Evolutionary conservation across 2,888 invertebrate species (phyloP).

Genomic region (Crossocerus cetratus): DNA sequence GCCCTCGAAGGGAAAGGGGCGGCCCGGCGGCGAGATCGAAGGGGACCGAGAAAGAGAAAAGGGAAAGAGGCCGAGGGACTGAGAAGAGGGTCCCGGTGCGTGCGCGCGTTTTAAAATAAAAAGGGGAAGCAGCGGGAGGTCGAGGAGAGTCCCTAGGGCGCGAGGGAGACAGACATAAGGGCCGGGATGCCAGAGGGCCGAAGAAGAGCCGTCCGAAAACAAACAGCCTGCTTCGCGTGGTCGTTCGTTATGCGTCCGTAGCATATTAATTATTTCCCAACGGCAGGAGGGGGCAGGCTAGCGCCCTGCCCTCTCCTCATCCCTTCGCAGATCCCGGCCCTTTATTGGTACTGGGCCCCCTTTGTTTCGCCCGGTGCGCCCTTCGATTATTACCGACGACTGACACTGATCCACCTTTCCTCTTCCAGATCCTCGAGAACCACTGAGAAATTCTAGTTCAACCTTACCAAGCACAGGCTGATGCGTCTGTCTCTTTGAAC

Average conservation of each 20-base stretch:
- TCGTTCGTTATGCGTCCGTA: slow-evolving; percentile 74
- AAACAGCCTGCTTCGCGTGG: slow-evolving; percentile 72
- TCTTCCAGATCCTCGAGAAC: no score
- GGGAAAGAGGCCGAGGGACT: slow-evolving; percentile 29
- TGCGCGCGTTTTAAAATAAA: slow-evolving; percentile 61
- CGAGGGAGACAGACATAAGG: slow-evolving; percentile 55
- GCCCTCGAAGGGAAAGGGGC: background rate
- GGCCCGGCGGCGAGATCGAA: slow-evolving; percentile 18
- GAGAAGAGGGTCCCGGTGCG: slow-evolving; percentile 46
- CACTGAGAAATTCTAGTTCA: no score
- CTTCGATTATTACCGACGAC: slow-evolving; percentile 4
- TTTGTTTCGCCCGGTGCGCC: slow-evolving; percentile 26
- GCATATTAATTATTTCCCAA: slow-evolving; percentile 76
- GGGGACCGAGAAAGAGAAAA: slow-evolving; percentile 33
- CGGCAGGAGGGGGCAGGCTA: no score
- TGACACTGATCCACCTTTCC: no score
- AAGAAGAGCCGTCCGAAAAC: slow-evolving; percentile 70
- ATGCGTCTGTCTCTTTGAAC: no score
- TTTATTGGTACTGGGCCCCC: slow-evolving; percentile 16
- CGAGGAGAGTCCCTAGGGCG: slow-evolving; percentile 51
- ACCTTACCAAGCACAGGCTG: no score
- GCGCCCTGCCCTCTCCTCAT: slow-evolving; percentile 33
- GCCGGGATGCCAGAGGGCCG: slow-evolving; percentile 53
- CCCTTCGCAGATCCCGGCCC: background rate
- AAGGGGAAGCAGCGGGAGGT: slow-evolving; percentile 67